A percentile compares a stretch with the other conserved stretches of the same genome.
Conservation (phyloP, 1,140 invertebrate genomes). For the Tachypleus tridentatus region DNA sequence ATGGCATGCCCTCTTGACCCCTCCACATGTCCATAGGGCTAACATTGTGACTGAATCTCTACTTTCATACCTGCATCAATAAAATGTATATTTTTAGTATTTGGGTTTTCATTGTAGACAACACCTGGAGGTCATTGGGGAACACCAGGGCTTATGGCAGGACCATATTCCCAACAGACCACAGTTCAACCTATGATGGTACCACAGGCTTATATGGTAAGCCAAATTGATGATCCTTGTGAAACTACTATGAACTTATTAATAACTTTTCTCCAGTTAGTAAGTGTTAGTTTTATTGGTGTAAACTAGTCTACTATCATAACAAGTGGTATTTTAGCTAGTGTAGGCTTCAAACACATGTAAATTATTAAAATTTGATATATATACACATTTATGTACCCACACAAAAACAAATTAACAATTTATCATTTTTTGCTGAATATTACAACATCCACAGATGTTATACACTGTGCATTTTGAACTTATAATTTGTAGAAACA, state of each 20-base stretch:
- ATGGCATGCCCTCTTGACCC: neutral
- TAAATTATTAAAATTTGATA: neutral
- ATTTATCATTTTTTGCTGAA: no score
- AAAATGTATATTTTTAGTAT: neutral
- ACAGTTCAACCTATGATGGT: constrained; percentile 6
- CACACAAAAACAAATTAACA: no score
- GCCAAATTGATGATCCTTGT: neutral
- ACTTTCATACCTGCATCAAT: neutral
- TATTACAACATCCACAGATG: no score
- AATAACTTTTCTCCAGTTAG: no score
- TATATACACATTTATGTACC: neutral
- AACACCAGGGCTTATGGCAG: constrained; percentile 10
- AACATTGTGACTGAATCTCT: constrained; percentile 5
- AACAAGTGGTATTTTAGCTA: neutral
- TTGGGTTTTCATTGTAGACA: constrained; percentile 5
- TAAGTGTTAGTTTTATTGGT: no score
- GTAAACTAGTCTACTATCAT: no score
- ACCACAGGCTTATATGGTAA: constrained; percentile 8
- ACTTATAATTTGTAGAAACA: no score
- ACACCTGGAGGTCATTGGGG: constrained; percentile 12
- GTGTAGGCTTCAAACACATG: neutral
- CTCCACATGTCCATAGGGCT: neutral
- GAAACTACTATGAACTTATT: no score
- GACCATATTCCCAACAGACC: constrained; percentile 12
- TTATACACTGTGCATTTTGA: no score